Percentiles rank a stretch among this genome's conserved stretches.
phyloP scores from a whole-genome alignment of 2,113 vertebrate genomes.

The Ictalurus punctatus region DNA sequence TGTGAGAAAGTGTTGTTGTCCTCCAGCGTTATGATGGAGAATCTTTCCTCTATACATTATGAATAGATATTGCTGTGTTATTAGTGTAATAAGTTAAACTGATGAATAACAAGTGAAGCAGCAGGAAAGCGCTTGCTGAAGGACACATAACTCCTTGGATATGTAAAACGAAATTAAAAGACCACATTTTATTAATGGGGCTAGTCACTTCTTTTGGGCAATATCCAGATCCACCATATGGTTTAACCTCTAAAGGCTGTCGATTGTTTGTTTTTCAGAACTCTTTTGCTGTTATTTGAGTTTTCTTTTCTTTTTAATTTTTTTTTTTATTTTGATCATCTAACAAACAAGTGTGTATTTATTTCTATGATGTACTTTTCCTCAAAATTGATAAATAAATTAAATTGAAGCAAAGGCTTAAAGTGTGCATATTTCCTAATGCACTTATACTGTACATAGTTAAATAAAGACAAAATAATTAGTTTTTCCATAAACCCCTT shows the following conservation, averaged over 20 bases:
- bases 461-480: background rate
- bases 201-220: background rate
- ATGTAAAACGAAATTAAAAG: conserved; percentile 17
- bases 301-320: background rate
- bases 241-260: background rate
- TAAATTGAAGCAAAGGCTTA: background rate
- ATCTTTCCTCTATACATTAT: background rate
- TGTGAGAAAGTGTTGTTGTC: background rate
- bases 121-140: background rate
- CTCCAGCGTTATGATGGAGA: background rate
- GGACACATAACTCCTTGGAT: conserved; percentile 14
- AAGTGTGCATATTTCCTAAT: background rate
- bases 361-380: background rate
- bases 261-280: background rate
- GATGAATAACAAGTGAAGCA: background rate
- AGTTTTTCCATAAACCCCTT: background rate
- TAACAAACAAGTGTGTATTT: background rate
- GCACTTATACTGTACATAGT: background rate
- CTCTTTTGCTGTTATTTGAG: background rate
- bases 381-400: background rate
- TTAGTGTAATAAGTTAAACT: conserved; percentile 12
- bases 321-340: background rate
- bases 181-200: background rate
- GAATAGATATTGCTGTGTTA: conserved; percentile 15
- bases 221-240: background rate